Percentiles rank a stretch among this genome's conserved stretches.
phyloP scores from a whole-genome alignment of 2,113 vertebrate genomes.

The Balaeniceps rex region DNA sequence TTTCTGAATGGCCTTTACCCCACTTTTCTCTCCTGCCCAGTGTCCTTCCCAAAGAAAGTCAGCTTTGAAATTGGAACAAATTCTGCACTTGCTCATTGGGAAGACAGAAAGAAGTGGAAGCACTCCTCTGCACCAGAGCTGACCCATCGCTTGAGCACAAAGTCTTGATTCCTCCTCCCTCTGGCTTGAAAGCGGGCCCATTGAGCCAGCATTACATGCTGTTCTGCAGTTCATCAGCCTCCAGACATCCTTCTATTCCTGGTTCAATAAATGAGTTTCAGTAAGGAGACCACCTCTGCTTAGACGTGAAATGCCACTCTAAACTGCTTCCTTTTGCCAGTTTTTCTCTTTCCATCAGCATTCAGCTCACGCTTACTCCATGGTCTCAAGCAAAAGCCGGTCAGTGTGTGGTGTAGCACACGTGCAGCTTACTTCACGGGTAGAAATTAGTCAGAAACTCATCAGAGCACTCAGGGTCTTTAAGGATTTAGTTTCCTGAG shows the following conservation, averaged over 20 bases:
- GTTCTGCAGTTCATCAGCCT: not conserved
- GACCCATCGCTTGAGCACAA: not conserved
- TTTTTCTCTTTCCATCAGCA: not conserved
- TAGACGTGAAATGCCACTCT: not conserved
- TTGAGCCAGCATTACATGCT: accelerated
- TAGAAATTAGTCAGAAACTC: not conserved
- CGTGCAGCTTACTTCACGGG: not conserved
- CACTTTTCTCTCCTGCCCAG: not conserved
- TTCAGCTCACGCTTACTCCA: not conserved
- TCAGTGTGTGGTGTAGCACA: accelerated
- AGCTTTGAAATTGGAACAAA: not conserved
- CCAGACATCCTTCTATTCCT: not conserved
- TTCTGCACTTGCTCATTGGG: not conserved
- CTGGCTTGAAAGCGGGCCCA: not conserved
- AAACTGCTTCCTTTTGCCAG: not conserved
- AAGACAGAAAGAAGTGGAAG: not conserved
- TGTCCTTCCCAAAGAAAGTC: not conserved
- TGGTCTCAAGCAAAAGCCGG: not conserved
- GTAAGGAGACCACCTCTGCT: not conserved
- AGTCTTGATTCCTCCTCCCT: not conserved
- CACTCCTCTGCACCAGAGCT: not conserved
- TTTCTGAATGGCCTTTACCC: not conserved
- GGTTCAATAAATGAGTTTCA: not conserved
- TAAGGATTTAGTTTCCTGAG: not conserved
- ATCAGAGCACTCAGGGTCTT: not conserved